Evolutionary conservation across 2,797 vertebrate genomes (phyloP), one percentile per base, ranked within the genome.

Genomic region (Pterois miles): DNA sequence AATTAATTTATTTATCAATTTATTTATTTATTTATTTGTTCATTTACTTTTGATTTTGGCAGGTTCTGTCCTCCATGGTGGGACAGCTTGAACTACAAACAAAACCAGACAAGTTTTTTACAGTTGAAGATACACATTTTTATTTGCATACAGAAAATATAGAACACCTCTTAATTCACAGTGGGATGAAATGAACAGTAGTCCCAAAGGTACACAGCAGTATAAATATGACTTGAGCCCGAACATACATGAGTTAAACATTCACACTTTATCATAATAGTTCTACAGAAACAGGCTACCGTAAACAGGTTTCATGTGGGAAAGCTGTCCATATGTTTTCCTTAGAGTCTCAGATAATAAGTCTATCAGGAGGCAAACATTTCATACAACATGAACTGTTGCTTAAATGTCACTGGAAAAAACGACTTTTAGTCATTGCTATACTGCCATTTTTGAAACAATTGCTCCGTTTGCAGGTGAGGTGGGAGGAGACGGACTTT

Each of bases 401-500:
- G 1, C 23, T 58, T 27, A 23, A 48, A 11, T 48, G 20, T 40
- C 56, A 6, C 23, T 12, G 11, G 10, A 67, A 59, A 59, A 27
- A 56, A 11, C 3, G 14, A 36, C 13, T 31, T 46, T 5, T 29
- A 5, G 13, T 34, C n/a, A 12, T 14, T 46, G 58, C 71, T 75
- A 6, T 5, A 60, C 52, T 23, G 22, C 11, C 0, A 22, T 27
- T 46, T 64, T 66, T 11, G 75, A 18, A 57, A 33, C 7, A 0
- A 60, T 5, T 1, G 53, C 23, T 22, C 33, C 65, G 27, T 69
- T 84, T 3, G 74, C 9, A 2, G 93, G 92, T 11, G 93, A 90
- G 48, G 57, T 52, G 5, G 91, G 88, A 1, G 93, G 91, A 1
- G 95, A 95, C 0, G 88, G 89, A 68, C 86, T 92, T 34, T 92